Evolutionary conservation across 2,888 invertebrate species (phyloP).

Genomic region (Gonocerus acuteangulatus): DNA sequence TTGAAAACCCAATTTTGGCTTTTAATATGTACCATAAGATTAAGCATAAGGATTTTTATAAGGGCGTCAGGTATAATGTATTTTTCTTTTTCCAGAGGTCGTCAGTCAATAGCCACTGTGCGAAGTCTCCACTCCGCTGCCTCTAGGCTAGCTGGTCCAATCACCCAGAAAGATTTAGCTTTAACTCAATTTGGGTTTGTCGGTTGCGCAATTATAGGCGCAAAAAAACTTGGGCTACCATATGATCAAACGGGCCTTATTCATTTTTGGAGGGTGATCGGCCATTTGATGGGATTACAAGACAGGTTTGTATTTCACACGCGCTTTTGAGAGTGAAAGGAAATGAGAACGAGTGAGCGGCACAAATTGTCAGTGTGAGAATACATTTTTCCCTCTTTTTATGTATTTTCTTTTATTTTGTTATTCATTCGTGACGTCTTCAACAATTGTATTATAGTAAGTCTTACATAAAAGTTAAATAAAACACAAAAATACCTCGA

Average conservation of each 20-base stretch:
- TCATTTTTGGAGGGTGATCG: slow-evolving; percentile 78
- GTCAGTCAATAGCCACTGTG: slow-evolving; percentile 52
- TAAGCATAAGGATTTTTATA: no score
- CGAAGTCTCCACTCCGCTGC: slow-evolving; percentile 52
- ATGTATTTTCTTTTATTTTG: no score
- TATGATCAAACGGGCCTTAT: slow-evolving; percentile 66
- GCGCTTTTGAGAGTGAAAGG: no score
- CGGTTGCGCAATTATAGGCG: slow-evolving; percentile 60
- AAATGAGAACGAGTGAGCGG: not conserved
- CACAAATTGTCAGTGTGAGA: no score
- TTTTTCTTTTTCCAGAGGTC: slow-evolving; percentile 37
- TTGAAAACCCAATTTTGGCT: no score
- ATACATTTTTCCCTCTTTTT: no score
- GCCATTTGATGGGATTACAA: slow-evolving; percentile 71
- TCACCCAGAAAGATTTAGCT: slow-evolving; percentile 76
- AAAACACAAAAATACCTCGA: no score
- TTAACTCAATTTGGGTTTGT: slow-evolving; percentile 83
- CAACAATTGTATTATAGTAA: no score
- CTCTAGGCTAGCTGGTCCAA: slow-evolving; percentile 46
- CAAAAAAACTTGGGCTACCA: slow-evolving; percentile 57
- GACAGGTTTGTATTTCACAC: slow-evolving; percentile 54
- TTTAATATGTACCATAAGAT: no score
- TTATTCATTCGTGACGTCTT: no score
- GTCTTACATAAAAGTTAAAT: no score
- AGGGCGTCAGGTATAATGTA: no score